These are phyloP conservation scores for Pelochelys cantorii DNA, from an alignment of 2,797 vertebrate genomes.

Conservation along the genomic window DNA sequence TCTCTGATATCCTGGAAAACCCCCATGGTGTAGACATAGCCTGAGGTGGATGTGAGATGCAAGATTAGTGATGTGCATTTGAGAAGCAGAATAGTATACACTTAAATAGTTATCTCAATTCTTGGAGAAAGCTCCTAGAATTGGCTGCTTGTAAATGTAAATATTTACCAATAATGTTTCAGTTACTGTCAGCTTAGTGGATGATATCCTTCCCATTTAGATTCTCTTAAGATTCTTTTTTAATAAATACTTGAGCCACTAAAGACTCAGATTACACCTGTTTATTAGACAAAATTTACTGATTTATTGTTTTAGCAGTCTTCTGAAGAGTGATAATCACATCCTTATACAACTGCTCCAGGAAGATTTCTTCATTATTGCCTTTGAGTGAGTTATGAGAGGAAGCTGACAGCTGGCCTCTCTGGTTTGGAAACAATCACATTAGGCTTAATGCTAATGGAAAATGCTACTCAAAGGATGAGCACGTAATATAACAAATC, in stretches of 20 bases:
- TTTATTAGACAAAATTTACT: slow-evolving; percentile 51
- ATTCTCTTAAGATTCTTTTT: slow-evolving; percentile 6
- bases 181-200: slow-evolving; percentile 9
- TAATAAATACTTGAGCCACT: slow-evolving; percentile 54
- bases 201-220: slow-evolving; percentile 8
- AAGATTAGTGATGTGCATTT: background rate
- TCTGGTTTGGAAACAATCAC: slow-evolving; percentile 29
- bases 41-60: background rate
- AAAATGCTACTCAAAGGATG: background rate
- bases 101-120: background rate
- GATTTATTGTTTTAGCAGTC: slow-evolving; percentile 33
- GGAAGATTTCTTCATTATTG: slow-evolving; percentile 40
- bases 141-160: background rate
- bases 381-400: background rate
- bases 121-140: background rate
- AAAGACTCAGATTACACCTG: slow-evolving; percentile 41
- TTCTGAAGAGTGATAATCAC: slow-evolving; percentile 43
- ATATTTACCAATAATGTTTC: slow-evolving; percentile 23
- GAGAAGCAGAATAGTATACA: background rate
- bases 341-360: slow-evolving; percentile 38
- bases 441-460: background rate
- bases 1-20: no score
- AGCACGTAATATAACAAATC: background rate
- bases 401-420: background rate
- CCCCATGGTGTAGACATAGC: no score